Evolutionary conservation across 2,888 invertebrate species (phyloP), one percentile per base, ranked within the genome.

Genomic region (Microplitis manilae): DNA sequence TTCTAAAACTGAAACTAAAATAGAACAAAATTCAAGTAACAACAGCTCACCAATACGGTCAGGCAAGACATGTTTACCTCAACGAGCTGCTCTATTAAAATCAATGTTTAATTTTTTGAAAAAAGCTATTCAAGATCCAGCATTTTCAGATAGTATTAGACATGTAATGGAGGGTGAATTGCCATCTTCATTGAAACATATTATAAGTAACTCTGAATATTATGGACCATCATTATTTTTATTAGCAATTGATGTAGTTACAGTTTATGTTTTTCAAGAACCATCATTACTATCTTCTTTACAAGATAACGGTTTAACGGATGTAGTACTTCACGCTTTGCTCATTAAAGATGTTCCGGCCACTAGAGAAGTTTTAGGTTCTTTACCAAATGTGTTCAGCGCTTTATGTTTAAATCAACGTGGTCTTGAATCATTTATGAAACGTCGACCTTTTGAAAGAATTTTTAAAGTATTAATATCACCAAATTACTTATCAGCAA

Each of bases 81-180:
- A 96, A 88, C 91, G 96, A 79, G 95, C 95, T 2, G 97, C 96
- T 4, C 91, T 97, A 2, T 90, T 97, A 5, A 97, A 97, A 87
- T 96, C 96, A 0, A 95, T 97, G 94, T 89, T 97, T 41, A 97
- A 97, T 88, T 96, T 97, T 86, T 87, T 97, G 78, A 97, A 97
- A 89, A 96, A 97, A 89, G 95, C 95, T 8, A 94, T 96, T 82
- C 95, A 94, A 87, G 95, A 95, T 88, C 92, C 94, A 6, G 93
- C 95, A 0, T 95, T 96, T 88, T 93, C 95, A 0, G 96, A 96
- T 85, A 95, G 94, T 82, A 95, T 95, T 86, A 92, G 96, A 65
- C 95, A 96, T 86, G 93, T 97, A 39, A 97, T 97, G 96, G 96
- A 96, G 88, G 96, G 95, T 1, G 94, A 94, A 30, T 89, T 97